Base-by-base conservation (phyloP, 2,888 invertebrate genomes). In the Amaurobius ferox region DNA sequence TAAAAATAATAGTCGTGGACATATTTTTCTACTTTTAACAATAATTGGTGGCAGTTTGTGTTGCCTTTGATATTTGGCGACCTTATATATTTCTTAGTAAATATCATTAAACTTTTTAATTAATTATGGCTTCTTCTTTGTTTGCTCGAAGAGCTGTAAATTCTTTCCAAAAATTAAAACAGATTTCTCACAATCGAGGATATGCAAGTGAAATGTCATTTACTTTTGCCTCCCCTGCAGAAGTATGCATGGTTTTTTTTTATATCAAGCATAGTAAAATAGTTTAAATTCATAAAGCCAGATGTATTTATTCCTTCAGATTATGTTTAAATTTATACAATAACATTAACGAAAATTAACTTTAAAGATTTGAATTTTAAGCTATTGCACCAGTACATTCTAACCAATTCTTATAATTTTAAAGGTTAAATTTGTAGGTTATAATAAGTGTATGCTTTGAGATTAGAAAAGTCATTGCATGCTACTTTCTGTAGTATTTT, bases 171-270 rank as follows among this genome's bases (percentile, higher is more conserved):
- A 19, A 61, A n/a, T 23, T 72, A n/a, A 77, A 72, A n/a, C 64
- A 86, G 61, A 71, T 48, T 35, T 32, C 62, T 7, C 55, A 80
- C 44, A 79, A 88, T 44, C 89, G 92, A 79, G 93, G 93, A 79
- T 96, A 95, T 91, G 95, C 96, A 61, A 95, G 73, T 66, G 83
- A 96, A 91, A 96, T 97, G 96, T 95, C 95, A 89, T 95, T 97
- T 89, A 97, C 97, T 73, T 95, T 97, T 91, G 97, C 97, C 90
- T 96, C 96, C 89, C 96, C 96, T 79, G 96, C 96, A 91, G 95
- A 96, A 93, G 96, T 96, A 91, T 72, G 87, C 62, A 11, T 29
- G 2, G 2, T 1, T 26, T 3, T 23, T 23, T 23, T 16, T 11
- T 61, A n/a, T 61, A 1, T 5, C 11, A 5, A 35, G 5, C 5